phyloP scores from a whole-genome alignment of 2,797 vertebrate genomes.

The Acipenser ruthenus region DNA sequence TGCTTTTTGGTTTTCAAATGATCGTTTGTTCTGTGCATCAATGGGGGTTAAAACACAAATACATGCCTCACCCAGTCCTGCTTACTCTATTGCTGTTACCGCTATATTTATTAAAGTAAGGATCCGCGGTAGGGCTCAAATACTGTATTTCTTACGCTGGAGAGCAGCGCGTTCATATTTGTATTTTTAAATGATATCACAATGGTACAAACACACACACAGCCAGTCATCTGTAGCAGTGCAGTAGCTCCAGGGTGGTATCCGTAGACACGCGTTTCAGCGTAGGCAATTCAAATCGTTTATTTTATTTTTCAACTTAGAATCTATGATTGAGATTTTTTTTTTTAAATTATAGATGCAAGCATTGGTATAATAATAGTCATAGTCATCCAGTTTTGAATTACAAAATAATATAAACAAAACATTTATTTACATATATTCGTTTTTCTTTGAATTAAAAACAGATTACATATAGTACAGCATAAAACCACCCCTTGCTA shows the following conservation, averaged over 20 bases:
- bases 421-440: no score
- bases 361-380: no score
- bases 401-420: no score
- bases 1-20: no score
- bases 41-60: no score
- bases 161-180: no score
- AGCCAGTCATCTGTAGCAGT: neutral
- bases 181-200: no score
- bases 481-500: neutral
- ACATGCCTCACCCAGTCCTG: constrained; percentile 10
- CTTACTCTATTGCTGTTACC: neutral
- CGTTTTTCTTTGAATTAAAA: neutral
- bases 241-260: neutral
- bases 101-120: neutral
- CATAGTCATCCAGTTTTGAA: no score
- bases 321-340: no score
- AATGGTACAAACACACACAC: neutral
- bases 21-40: no score
- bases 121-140: neutral
- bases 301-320: neutral
- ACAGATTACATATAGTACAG: neutral
- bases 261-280: constrained; percentile 10
- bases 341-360: no score
- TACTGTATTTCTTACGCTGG: neutral
- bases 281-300: constrained; percentile 32